Evolutionary conservation across 2,113 vertebrate genomes (phyloP).

Genomic region (Silurus meridionalis): DNA sequence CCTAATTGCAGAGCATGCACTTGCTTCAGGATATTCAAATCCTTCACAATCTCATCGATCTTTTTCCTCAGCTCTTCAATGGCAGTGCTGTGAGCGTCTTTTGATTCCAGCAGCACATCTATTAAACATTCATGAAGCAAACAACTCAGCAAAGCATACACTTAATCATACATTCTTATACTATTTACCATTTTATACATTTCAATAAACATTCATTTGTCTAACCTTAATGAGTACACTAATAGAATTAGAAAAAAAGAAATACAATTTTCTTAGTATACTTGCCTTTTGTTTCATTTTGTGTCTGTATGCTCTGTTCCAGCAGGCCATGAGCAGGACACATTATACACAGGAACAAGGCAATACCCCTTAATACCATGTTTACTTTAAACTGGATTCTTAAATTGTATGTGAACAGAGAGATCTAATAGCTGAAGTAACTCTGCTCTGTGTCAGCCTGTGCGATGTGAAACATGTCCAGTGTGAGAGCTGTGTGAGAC

Average conservation of each 20-base stretch:
- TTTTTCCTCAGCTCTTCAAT: constrained; percentile 85
- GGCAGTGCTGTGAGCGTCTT: constrained; percentile 72
- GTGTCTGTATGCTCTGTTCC: constrained; percentile 68
- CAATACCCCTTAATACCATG: constrained; percentile 74
- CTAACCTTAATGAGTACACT: neutral
- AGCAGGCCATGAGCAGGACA: constrained; percentile 63
- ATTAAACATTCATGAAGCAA: neutral
- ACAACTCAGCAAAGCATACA: neutral
- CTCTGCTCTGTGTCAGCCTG: neutral
- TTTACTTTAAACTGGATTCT: neutral
- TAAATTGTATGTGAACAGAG: neutral
- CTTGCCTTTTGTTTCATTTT: constrained; percentile 82
- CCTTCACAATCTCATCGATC: constrained; percentile 80
- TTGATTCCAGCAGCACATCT: constrained; percentile 52
- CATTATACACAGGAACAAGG: constrained; percentile 74
- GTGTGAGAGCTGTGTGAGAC: neutral
- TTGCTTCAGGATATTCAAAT: constrained; percentile 87
- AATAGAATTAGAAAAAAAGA: neutral
- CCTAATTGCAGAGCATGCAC: constrained; percentile 90
- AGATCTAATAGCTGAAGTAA: neutral
- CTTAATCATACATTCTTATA: neutral
- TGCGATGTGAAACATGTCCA: neutral
- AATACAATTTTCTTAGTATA: neutral
- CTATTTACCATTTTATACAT: neutral
- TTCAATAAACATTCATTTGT: neutral